Evolutionary conservation across 2,888 invertebrate species (phyloP).

Genomic region (Seira musarum): DNA sequence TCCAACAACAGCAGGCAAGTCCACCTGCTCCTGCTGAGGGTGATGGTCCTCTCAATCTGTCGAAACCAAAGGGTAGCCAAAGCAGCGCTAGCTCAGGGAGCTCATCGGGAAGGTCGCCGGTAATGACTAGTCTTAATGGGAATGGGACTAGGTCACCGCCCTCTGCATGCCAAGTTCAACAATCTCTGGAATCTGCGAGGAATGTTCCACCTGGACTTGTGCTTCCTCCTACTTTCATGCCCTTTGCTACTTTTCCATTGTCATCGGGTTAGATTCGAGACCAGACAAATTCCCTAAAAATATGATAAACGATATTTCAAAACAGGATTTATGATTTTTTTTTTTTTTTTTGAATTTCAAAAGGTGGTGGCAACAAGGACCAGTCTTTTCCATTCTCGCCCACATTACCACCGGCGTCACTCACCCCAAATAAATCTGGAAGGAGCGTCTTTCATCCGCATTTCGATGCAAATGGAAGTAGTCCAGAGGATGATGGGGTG

Average conservation of each 20-base stretch:
- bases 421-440: conserved; percentile 70
- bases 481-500: conserved; percentile 66
- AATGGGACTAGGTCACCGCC: conserved; percentile 70
- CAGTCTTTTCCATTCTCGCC: conserved; percentile 71
- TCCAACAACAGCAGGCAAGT: conserved; percentile 64
- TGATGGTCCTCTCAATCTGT: conserved; percentile 90
- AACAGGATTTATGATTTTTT: neutral
- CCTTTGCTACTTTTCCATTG: conserved; percentile 78
- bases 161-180: conserved; percentile 57
- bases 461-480: conserved; percentile 66
- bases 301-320: too few species aligned
- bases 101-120: conserved; percentile 72
- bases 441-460: conserved; percentile 62
- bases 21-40: conserved; percentile 76
- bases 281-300: too few species aligned
- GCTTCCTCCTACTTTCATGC: conserved; percentile 77
- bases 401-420: conserved; percentile 72
- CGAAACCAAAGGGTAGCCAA: conserved; percentile 81
- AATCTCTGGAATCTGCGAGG: conserved; percentile 53
- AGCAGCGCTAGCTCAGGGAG: conserved; percentile 57
- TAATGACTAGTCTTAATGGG: conserved; percentile 67
- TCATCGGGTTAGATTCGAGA: conserved; percentile 71
- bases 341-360: conserved; percentile 30
- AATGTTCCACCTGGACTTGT: conserved; percentile 76
- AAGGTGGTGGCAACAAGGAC: conserved; percentile 61